Base-by-base conservation (phyloP, 2,888 invertebrate species). In the Polyploca ridens region DNA sequence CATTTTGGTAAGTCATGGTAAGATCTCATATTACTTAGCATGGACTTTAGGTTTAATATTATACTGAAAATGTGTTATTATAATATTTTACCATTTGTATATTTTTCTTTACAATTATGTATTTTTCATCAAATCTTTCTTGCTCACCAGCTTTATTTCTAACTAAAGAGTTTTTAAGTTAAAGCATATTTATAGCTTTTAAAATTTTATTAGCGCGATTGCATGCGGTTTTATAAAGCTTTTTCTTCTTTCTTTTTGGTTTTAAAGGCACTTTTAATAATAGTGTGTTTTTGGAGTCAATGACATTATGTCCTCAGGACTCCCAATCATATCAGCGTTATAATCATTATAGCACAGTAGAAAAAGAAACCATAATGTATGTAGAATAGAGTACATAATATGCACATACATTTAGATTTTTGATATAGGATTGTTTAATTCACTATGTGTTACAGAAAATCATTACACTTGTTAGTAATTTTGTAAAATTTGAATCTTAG, bases 251-350 rank as follows among this genome's bases (percentile, higher is more conserved):
- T 67, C 58, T 67, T 66, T 65, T 58, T 68, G 64, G 35, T 62
- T 13, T 7, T 63, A 33, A 54, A 54, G 41, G 44, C 11, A 63
- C 65, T 63, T 64, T 65, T 64, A 14, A 62, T 64, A 57, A 67
- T 67, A 54, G 7, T 19, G 54, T 65, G 66, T 16, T 33, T 63
- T 73, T 71, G 86, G 89, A 89, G 89, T 90, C 88, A 71, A 85
- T 91, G 92, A 89, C 84, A 74, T 91, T 93, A 90, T 92, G 91
- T 85, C 90, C 91, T 87, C 90, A 89, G 69, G 86, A 73, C 89
- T 92, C 91, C 90, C 91, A 76, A 72, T 41, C 41, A 41, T 61
- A 41, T 19, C n/a, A 33, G 13, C 13, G 59, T 35, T 13, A 13
- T 41, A 13, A 46, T 19, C 35, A 61, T 59, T 41, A 8, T 54